Base-by-base conservation (phyloP, 2,113 vertebrate species). In the Rousettus leschenaultii region DNA sequence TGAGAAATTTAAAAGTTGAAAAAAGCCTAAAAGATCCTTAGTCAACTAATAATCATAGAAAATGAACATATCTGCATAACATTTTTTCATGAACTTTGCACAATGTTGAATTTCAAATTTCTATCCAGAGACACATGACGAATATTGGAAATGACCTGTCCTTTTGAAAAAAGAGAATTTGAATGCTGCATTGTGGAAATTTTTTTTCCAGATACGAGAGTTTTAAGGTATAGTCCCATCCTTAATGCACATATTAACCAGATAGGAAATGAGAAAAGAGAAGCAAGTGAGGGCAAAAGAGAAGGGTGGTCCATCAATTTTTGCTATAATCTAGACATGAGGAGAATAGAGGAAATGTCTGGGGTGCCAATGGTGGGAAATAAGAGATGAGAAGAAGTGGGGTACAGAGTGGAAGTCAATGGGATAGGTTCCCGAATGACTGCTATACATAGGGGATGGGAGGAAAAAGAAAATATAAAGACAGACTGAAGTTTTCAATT, bases 71-170 rank as follows among this genome's bases (percentile, higher is more conserved):
- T 68, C 61, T 86, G 26, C 14, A 24, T 28, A 40, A 38, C 18
- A 40, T 53, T 85, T 87, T 65, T 75, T n/a, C 51, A 45, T 68
- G 28, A 93, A 87, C 3, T 53, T 43, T 57, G 9, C 2, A 75
- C 51, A 68, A 38, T 88, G 70, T 65, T 89, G 65, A 91, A 55
- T 51, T 89, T 91, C 71, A 91, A n/a, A 80, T 97, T 71, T 93
- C 89, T 61, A 91, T 75, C 7, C 13, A 57, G 75, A 90, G 38
- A 53, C 77, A 95, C 77, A 78, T 35, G 30, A 63, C 21, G 9
- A 92, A 55, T 94, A 78, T 45, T 2, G 12, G 45, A 91, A 92
- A 73, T 75, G 38, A 85, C 55, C 65, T 91, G 82, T 85, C 51
- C 71, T 90, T 94, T 93, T 15, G 33, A 33, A 51, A 94, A 86